Evolutionary conservation across 1,140 invertebrate genomes (phyloP).

Genomic region (Macrocentrus cingulum): DNA sequence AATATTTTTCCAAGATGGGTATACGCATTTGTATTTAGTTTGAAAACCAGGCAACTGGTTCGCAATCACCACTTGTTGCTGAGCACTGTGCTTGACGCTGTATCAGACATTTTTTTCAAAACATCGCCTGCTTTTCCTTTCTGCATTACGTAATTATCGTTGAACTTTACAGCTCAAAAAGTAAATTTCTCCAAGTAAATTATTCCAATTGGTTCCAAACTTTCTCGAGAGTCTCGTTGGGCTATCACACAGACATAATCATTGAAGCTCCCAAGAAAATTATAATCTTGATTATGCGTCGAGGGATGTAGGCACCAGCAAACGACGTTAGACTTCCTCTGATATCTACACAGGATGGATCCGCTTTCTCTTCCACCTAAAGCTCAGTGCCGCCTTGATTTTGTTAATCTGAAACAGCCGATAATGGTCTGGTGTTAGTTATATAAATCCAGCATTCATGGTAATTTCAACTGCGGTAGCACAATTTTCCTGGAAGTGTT

Average conservation of each 20-base stretch:
- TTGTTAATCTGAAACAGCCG: background rate
- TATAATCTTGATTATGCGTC: background rate
- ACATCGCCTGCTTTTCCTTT: too few relatives aligned
- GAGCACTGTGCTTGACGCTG: too few relatives aligned
- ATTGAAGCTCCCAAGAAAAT: background rate
- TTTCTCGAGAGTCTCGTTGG: background rate
- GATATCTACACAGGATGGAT: background rate
- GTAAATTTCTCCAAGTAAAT: too few relatives aligned
- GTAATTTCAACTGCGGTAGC: background rate
- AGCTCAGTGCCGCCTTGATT: background rate
- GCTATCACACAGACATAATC: background rate
- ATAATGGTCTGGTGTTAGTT: background rate
- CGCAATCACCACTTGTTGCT: too few relatives aligned
- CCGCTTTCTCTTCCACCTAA: conserved; percentile 3
- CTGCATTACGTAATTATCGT: too few relatives aligned
- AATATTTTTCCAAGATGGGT: too few relatives aligned
- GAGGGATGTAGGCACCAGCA: background rate
- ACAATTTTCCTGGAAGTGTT: background rate
- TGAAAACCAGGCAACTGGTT: too few relatives aligned
- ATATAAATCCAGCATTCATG: background rate
- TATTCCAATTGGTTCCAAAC: too few relatives aligned
- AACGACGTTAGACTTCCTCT: background rate
- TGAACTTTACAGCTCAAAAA: too few relatives aligned
- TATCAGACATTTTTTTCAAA: too few relatives aligned
- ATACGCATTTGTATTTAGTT: too few relatives aligned